Base-by-base conservation (phyloP, 2,113 vertebrate species). In the Epinephelus lanceolatus region DNA sequence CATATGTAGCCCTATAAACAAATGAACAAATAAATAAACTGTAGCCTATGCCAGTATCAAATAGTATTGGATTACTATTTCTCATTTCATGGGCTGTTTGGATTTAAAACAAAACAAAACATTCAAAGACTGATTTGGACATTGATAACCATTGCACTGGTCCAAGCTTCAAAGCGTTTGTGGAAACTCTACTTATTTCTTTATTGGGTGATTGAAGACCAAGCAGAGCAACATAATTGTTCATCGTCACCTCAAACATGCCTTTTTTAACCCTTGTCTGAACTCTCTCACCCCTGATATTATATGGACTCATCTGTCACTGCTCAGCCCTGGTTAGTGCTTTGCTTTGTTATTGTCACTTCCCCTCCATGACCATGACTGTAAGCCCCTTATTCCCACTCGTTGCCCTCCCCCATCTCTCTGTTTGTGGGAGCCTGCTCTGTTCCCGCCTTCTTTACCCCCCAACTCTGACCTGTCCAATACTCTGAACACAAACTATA, bases 341-440 rank as follows among this genome's bases (percentile, higher is more conserved):
- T 78, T 53, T 42, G 45, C 49, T 72, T 80, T 80, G 89, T 90
- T 76, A 85, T 67, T 80, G 45, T 67, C 30, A 3, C 65, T 65
- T 45, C 78, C 79, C 87, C 77, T 74, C 55, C 83, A 83, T 69
- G 79, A 69, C 73, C 76, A 23, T 53, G 45, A 53, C 71, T 56
- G 30, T 85, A 77, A 87, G 79, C 76, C 76, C 73, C 65, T 88
- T 88, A 81, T 75, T 49, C 52, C 77, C 61, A 59, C 37, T 59
- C 65, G 81, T 51, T 74, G 51, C 84, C 72, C 80, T 80, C 75
- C 80, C 72, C 72, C 68, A 66, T 53, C 37, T 11, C 33, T 42
- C 60, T 47, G 13, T 78, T 63, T 30, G 18, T 61, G 30, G 71
- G 6, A 6, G 33, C 33, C 33, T 37, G 5, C 33, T 37, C 33